These are phyloP conservation scores for Drosophila melanocephala DNA, from an alignment of 2,888 invertebrate species.

Conservation along the genomic window DNA sequence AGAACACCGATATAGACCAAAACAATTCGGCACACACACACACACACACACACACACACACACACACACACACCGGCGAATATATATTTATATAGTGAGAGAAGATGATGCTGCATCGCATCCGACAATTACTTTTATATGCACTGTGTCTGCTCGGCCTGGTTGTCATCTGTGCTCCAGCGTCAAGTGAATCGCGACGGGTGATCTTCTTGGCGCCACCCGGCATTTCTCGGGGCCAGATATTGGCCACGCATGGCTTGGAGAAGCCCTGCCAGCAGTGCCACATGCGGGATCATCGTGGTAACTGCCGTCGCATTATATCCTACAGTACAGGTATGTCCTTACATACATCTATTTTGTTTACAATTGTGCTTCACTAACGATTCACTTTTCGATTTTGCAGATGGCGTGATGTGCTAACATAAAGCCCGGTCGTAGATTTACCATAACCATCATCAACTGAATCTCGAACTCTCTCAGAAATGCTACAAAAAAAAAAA, in stretches of 20 bases:
- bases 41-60: neutral
- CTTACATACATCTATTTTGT: neutral
- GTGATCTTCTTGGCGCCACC: constrained; percentile 80
- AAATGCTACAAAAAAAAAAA: constrained; percentile 14
- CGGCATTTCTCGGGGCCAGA: constrained; percentile 72
- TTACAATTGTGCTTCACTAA: neutral
- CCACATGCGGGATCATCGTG: constrained; percentile 83
- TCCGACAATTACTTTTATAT: constrained; percentile 57
- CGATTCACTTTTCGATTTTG: constrained; percentile 28
- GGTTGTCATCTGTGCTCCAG: constrained; percentile 64
- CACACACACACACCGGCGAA: neutral
- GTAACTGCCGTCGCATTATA: constrained; percentile 80
- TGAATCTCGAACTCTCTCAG: constrained; percentile 61
- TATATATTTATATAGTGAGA: neutral
- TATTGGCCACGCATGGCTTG: constrained; percentile 67
- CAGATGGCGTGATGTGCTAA: constrained; percentile 74
- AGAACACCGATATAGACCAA: constrained; percentile 1
- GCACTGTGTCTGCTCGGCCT: constrained; percentile 61
- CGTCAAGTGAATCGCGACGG: constrained; percentile 68
- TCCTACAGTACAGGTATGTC: constrained; percentile 74
- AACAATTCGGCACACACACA: neutral
- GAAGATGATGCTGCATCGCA: constrained; percentile 46
- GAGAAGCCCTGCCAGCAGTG: constrained; percentile 81
- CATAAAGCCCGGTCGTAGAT: neutral
- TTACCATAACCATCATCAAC: constrained; percentile 19